Evolutionary conservation across 2,888 invertebrate genomes (phyloP).

Genomic region (Drosophila anceps): DNA sequence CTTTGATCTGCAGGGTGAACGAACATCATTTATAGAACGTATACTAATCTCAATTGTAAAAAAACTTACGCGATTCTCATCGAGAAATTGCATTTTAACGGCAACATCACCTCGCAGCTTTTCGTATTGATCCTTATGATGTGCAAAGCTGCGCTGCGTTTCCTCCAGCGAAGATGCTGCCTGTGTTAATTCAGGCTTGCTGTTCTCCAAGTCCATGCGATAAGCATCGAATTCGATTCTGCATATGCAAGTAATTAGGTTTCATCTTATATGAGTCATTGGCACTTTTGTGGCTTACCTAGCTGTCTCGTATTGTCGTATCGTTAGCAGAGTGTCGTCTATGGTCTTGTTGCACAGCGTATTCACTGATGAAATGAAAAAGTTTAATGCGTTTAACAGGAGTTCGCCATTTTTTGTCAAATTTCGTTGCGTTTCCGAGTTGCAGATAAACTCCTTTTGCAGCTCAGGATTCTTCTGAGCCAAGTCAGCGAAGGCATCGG

Average conservation of each 20-base stretch:
- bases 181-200: constrained; percentile 87
- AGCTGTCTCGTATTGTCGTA: constrained; percentile 88
- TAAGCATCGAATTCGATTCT: constrained; percentile 99
- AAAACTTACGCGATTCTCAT: constrained; percentile 95
- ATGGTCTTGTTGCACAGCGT: constrained; percentile 99
- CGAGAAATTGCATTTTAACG: constrained; percentile 97
- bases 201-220: constrained; percentile 95
- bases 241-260: neutral
- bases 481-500: constrained; percentile 97
- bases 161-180: constrained; percentile 91
- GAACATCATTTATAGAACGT: neutral
- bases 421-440: constrained; percentile 97
- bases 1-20: constrained; percentile 91
- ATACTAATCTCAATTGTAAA: too few relatives aligned
- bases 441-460: constrained; percentile 97
- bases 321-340: constrained; percentile 93
- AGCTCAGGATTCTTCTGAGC: constrained; percentile 98
- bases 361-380: constrained; percentile 97
- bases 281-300: constrained; percentile 82
- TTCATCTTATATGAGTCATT: neutral
- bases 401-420: constrained; percentile 97
- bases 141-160: constrained; percentile 92
- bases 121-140: constrained; percentile 96
- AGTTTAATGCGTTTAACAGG: constrained; percentile 95
- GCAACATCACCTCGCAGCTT: constrained; percentile 96